Conservation (phyloP, 2,888 invertebrate genomes). For the Drosophila greeni region DNA sequence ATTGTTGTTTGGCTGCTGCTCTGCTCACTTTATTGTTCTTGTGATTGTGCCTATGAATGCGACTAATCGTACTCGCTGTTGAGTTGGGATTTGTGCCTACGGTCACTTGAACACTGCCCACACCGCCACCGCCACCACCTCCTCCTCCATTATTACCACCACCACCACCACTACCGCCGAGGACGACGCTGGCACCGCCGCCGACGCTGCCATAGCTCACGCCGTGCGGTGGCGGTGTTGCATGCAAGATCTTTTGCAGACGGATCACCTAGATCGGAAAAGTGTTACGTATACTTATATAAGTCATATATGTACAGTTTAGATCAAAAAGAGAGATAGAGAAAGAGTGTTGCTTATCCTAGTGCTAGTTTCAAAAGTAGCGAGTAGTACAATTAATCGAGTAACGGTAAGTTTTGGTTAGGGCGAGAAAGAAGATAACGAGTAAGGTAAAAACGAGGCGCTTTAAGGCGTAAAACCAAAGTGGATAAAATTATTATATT, state of each 20-base stretch:
- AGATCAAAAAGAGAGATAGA: constrained; percentile 2
- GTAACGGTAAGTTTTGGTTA: constrained; percentile 23
- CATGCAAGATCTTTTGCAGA: constrained; percentile 89
- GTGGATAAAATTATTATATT: not conserved
- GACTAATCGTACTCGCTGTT: constrained; percentile 78
- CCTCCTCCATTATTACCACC: constrained; percentile 11
- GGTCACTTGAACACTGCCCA: constrained; percentile 78
- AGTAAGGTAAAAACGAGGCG: constrained; percentile 12
- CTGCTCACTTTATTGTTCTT: constrained; percentile 78
- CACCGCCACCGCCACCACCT: constrained; percentile 64
- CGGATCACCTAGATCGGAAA: constrained; percentile 84
- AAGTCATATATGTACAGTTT: constrained; percentile 28
- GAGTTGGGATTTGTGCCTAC: constrained; percentile 78
- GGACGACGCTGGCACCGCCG: constrained; percentile 36
- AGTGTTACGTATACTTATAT: constrained; percentile 35
- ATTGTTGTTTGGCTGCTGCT: constrained; percentile 52
- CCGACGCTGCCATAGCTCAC: constrained; percentile 65
- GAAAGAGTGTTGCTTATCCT: constrained; percentile 15
- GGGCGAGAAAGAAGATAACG: constrained; percentile 12
- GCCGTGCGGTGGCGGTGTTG: constrained; percentile 78
- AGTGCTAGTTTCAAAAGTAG: constrained; percentile 24
- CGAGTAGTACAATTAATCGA: constrained; percentile 17
- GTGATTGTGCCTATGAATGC: constrained; percentile 78
- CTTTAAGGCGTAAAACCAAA: constrained; percentile 7
- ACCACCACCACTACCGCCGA: constrained; percentile 23